A percentile compares a stretch with the other conserved stretches of the same genome.
These are phyloP conservation scores for Myopa testacea DNA, from an alignment of 2,888 invertebrate species.

Conservation along the genomic window DNA sequence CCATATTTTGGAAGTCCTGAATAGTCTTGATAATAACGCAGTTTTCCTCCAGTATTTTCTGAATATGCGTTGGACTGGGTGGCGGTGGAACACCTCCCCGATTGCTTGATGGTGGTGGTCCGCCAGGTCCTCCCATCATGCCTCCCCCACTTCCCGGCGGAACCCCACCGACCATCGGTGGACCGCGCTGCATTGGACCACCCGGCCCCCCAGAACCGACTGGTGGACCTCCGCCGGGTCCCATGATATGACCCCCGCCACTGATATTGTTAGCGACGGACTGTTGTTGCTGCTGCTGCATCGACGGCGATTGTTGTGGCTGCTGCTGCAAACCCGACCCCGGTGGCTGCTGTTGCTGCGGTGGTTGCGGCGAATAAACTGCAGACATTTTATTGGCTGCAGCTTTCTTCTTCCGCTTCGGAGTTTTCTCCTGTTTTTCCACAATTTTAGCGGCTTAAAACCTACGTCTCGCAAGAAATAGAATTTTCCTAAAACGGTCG, in stretches of 20 bases:
- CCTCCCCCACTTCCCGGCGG: slow-evolving; percentile 52
- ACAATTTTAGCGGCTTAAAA: slow-evolving; percentile 66
- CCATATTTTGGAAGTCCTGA: slow-evolving; percentile 95
- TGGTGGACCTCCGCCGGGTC: slow-evolving; percentile 52
- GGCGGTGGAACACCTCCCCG: slow-evolving; percentile 74
- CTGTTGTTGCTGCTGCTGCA: slow-evolving; percentile 55
- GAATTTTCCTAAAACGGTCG: background rate
- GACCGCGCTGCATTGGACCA: slow-evolving; percentile 59
- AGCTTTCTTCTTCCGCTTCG: slow-evolving; percentile 68
- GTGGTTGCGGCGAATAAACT: slow-evolving; percentile 68
- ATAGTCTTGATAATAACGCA: slow-evolving; percentile 96
- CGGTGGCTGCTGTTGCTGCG: slow-evolving; percentile 55
- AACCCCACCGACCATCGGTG: slow-evolving; percentile 52
- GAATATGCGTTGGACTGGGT: slow-evolving; percentile 86
- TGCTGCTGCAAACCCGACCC: slow-evolving; percentile 47
- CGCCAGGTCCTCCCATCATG: slow-evolving; percentile 56
- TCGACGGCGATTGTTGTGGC: slow-evolving; percentile 51
- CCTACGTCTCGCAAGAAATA: slow-evolving; percentile 50
- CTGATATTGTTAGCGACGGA: slow-evolving; percentile 47
- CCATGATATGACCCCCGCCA: slow-evolving; percentile 44
- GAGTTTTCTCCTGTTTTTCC: slow-evolving; percentile 68
- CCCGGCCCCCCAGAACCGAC: slow-evolving; percentile 52
- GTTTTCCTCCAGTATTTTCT: slow-evolving; percentile 98
- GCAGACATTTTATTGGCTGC: slow-evolving; percentile 69
- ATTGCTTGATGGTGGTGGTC: slow-evolving; percentile 63